Conservation (phyloP, 2,888 invertebrate genomes). For the Lasioglossum marginatum region DNA sequence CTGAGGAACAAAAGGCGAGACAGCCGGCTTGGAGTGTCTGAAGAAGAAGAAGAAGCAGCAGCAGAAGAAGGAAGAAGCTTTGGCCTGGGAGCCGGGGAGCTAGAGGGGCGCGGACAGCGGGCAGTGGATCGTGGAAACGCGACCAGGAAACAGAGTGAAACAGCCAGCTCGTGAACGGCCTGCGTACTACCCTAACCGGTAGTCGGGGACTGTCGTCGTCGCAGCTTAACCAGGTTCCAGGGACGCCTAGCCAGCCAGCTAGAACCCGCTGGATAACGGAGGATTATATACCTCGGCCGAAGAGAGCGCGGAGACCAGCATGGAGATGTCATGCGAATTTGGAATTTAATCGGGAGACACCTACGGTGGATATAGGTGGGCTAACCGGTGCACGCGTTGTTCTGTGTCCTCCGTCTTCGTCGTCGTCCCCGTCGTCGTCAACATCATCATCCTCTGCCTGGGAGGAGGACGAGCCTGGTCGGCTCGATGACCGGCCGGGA, state of each 20-base stretch:
- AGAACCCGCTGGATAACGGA: slow-evolving; percentile 21
- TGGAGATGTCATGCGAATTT: slow-evolving; percentile 39
- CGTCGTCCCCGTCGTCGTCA: not conserved
- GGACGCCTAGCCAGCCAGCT: not conserved
- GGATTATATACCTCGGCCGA: not conserved
- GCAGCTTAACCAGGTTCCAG: too few species aligned
- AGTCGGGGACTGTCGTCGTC: not conserved
- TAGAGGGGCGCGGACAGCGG: slow-evolving; percentile 9
- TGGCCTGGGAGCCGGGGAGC: not conserved
- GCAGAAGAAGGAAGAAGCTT: not conserved
- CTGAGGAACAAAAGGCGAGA: not conserved
- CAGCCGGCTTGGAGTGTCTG: not conserved
- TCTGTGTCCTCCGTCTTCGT: not conserved
- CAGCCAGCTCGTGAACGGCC: not conserved
- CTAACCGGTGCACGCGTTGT: not conserved
- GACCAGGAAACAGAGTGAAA: not conserved
- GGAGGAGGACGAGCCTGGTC: slow-evolving; percentile 15
- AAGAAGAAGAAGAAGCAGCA: not conserved
- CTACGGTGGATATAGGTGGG: not conserved
- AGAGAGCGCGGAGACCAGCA: slow-evolving; percentile 23
- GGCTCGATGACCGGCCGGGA: slow-evolving; percentile 52
- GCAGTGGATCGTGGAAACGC: not conserved
- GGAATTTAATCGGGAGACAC: slow-evolving; percentile 13
- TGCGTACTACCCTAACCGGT: slow-evolving; percentile 12
- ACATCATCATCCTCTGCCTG: not conserved